These are phyloP conservation scores for Apomyelois bistriatella DNA, from an alignment of 2,888 invertebrate species.

Conservation along the genomic window DNA sequence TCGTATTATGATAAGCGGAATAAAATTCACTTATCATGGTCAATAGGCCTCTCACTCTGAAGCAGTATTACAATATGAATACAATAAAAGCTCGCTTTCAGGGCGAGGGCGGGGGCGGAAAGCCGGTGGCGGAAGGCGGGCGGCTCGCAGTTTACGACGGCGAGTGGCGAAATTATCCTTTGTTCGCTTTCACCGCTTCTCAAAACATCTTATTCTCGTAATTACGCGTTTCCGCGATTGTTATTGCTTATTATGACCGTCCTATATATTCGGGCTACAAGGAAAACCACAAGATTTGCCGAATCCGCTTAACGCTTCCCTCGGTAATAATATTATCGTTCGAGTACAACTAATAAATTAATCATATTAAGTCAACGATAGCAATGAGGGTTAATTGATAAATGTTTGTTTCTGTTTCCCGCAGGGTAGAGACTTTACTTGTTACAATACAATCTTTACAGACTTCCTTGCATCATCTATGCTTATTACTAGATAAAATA, in stretches of 20 bases:
- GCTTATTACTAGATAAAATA: too few relatives aligned
- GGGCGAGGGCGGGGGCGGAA: not conserved
- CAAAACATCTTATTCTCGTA: slow-evolving; percentile 5
- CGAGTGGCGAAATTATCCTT: slow-evolving; percentile 8
- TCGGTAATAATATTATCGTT: not conserved
- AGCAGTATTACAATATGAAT: slow-evolving; percentile 9
- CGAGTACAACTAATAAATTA: not conserved
- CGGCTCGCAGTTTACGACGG: not conserved
- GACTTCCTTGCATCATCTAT: too few relatives aligned
- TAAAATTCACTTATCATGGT: slow-evolving; percentile 7
- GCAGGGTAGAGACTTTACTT: too few relatives aligned
- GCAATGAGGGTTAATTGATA: too few relatives aligned
- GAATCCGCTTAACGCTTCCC: not conserved
- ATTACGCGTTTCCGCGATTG: slow-evolving; percentile 8
- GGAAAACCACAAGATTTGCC: not conserved
- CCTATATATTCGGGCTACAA: not conserved
- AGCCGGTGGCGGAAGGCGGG: not conserved
- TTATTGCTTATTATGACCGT: not conserved
- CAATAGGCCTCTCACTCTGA: slow-evolving; percentile 7
- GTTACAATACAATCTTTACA: too few relatives aligned
- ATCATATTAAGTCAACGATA: too few relatives aligned
- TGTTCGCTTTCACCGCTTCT: slow-evolving; percentile 1
- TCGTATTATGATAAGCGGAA: not conserved
- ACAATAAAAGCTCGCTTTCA: not conserved
- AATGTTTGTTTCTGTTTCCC: too few relatives aligned